Percentiles rank a stretch among this genome's conserved stretches.
Conservation (phyloP, 2,797 vertebrate species). For the Natrix natrix region DNA sequence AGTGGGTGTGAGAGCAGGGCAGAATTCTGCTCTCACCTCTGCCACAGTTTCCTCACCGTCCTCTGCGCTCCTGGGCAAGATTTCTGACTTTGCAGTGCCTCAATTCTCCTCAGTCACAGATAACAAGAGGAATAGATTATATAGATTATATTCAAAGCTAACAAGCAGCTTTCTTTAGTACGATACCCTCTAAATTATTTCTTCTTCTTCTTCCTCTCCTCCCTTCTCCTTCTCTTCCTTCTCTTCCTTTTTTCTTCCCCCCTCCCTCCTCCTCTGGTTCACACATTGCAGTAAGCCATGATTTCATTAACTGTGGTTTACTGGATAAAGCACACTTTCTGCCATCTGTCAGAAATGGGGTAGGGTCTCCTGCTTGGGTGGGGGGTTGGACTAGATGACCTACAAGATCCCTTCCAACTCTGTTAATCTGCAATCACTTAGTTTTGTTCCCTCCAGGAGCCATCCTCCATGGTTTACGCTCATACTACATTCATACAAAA, state of each 20-base stretch:
- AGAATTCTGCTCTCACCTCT: not conserved
- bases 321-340: not conserved
- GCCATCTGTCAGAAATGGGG: no score
- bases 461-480: not conserved
- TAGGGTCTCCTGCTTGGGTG: no score
- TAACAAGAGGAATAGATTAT: not conserved
- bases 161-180: not conserved
- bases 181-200: not conserved
- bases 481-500: not conserved
- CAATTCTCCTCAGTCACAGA: not conserved
- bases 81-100: not conserved
- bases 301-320: not conserved
- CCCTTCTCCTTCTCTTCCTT: no score
- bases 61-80: not conserved
- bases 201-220: no score
- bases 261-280: not conserved
- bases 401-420: no score
- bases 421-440: not conserved
- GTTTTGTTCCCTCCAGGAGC: not conserved
- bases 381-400: no score
- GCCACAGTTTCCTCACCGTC: not conserved
- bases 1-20: not conserved
- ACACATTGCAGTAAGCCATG: not conserved
- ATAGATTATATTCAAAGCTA: not conserved
- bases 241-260: no score